phyloP scores from a whole-genome alignment of 2,888 invertebrate species.

The Cephus pulcher region DNA sequence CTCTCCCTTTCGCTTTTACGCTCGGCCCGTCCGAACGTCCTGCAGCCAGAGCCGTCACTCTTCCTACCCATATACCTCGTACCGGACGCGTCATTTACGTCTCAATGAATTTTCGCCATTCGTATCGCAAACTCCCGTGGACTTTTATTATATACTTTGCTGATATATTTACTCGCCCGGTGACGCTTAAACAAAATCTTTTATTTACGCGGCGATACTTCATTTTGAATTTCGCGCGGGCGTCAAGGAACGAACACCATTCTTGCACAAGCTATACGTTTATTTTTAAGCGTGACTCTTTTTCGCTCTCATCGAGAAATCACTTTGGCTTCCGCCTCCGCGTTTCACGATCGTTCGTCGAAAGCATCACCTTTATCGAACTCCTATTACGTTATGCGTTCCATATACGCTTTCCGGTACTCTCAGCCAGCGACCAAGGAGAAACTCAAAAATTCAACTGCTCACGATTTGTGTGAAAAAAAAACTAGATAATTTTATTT shows the following conservation, averaged over 20 bases:
- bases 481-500: too few relatives aligned
- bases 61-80: not conserved
- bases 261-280: slow-evolving; percentile 4
- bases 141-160: not conserved
- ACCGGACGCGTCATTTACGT: not conserved
- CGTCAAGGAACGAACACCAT: not conserved
- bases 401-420: not conserved
- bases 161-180: not conserved
- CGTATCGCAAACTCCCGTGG: not conserved
- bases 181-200: not conserved
- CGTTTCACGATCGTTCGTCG: not conserved
- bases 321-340: not conserved
- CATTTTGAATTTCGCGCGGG: not conserved
- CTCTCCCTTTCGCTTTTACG: not conserved
- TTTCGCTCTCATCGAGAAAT: slow-evolving; percentile 21
- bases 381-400: not conserved
- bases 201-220: too few relatives aligned
- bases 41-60: not conserved
- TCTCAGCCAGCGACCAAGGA: not conserved
- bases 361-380: not conserved
- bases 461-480: too few relatives aligned
- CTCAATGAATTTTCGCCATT: too few relatives aligned
- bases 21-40: not conserved
- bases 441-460: not conserved
- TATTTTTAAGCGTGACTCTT: slow-evolving; percentile 43